Evolutionary conservation across 2,888 invertebrate species (phyloP).

Genomic region (Cheilosia soror): DNA sequence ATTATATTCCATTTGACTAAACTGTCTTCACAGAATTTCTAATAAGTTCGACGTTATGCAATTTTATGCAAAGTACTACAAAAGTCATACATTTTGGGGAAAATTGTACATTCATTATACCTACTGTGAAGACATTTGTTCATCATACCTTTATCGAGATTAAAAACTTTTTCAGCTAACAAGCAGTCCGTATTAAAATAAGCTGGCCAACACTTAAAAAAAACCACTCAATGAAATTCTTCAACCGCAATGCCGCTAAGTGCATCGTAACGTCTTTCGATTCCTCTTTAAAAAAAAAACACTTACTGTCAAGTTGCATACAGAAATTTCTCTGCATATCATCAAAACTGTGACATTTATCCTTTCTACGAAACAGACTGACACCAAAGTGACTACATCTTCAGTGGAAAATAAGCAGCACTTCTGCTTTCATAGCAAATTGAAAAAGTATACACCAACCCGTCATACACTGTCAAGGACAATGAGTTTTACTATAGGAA

Average conservation of each 20-base stretch:
- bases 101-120: no score
- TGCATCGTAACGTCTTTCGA: background rate
- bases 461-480: background rate
- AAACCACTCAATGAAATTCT: background rate
- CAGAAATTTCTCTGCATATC: constrained; percentile 21
- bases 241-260: background rate
- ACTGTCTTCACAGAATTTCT: no score
- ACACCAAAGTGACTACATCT: constrained; percentile 34
- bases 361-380: constrained; percentile 7
- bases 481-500: background rate
- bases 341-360: constrained; percentile 39
- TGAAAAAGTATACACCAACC: background rate
- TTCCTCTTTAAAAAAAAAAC: background rate
- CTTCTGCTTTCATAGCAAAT: background rate
- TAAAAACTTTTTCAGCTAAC: no score
- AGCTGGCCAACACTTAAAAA: background rate
- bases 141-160: no score
- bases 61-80: no score
- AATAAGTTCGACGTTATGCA: no score
- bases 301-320: constrained; percentile 35
- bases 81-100: no score
- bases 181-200: background rate
- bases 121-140: no score
- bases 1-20: no score
- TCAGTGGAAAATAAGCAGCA: background rate